phyloP scores from a whole-genome alignment of 2,113 vertebrate species.

The Plestiodon gilberti region DNA sequence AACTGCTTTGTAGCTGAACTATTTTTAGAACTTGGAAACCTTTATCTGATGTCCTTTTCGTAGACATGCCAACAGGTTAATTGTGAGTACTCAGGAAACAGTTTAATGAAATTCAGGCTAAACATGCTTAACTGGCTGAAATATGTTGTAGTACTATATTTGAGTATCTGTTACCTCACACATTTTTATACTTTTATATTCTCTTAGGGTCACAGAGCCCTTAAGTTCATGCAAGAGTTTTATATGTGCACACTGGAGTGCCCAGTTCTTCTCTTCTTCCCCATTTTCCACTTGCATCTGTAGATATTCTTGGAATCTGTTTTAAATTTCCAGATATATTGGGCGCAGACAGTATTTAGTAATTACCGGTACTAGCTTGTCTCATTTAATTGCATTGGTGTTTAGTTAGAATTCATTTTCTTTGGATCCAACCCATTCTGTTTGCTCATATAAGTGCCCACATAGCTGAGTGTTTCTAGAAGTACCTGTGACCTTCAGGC shows the following conservation, averaged over 20 bases:
- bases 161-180: neutral
- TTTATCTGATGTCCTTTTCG: slow-evolving; percentile 26
- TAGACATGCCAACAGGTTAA: slow-evolving; percentile 2
- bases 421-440: no score
- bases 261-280: accelerated
- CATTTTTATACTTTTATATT: slow-evolving; percentile 19
- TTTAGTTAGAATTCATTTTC: no score
- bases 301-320: slow-evolving; percentile 21
- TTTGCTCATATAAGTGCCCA: neutral
- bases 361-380: no score
- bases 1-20: slow-evolving; percentile 11
- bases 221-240: no score
- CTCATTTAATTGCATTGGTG: no score
- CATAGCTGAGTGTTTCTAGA: neutral
- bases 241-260: no score
- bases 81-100: slow-evolving; percentile 3
- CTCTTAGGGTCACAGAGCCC: no score
- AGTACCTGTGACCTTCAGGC: neutral
- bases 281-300: slow-evolving; percentile 26
- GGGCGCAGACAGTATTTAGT: no score
- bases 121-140: neutral
- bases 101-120: slow-evolving; percentile 15
- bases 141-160: neutral
- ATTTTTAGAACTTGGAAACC: slow-evolving; percentile 1
- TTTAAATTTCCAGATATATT: neutral